Evolutionary conservation across 2,888 invertebrate genomes (phyloP).

Genomic region (Polydrusus tereticollis): DNA sequence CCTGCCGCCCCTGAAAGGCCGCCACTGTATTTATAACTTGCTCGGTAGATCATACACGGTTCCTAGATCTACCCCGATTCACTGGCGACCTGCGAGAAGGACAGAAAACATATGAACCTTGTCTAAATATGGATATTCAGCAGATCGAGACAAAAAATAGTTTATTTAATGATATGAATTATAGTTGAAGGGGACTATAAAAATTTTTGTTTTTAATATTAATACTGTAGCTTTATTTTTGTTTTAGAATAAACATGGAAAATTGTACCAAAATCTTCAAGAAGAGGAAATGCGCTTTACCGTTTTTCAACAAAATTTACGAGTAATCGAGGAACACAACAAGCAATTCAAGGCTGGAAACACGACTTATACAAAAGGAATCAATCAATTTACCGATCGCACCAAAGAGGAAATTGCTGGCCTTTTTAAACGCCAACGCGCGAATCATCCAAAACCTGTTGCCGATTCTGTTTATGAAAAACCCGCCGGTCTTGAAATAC

Average conservation of each 20-base stretch:
- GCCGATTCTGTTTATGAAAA: neutral
- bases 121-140: too few species aligned
- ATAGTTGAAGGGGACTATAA: too few species aligned
- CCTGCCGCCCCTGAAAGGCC: too few species aligned
- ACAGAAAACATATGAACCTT: too few species aligned
- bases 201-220: too few species aligned
- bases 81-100: too few species aligned
- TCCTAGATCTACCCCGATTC: too few species aligned
- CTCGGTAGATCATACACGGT: too few species aligned
- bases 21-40: too few species aligned
- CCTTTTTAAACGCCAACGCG: constrained; percentile 25
- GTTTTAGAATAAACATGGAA: constrained; percentile 59
- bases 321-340: constrained; percentile 51
- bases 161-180: too few species aligned
- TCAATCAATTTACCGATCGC: constrained; percentile 65
- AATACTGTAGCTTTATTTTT: too few species aligned
- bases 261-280: constrained; percentile 64
- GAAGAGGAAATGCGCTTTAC: constrained; percentile 47
- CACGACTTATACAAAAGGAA: constrained; percentile 40
- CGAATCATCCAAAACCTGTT: neutral
- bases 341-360: constrained; percentile 46
- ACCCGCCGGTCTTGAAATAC: neutral
- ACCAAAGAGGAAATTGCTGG: constrained; percentile 45
- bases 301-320: constrained; percentile 49
- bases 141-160: too few species aligned